Percentiles rank a stretch among this genome's conserved stretches.
phyloP scores from a whole-genome alignment of 2,113 vertebrate genomes.

The Dasyornis broadbenti region DNA sequence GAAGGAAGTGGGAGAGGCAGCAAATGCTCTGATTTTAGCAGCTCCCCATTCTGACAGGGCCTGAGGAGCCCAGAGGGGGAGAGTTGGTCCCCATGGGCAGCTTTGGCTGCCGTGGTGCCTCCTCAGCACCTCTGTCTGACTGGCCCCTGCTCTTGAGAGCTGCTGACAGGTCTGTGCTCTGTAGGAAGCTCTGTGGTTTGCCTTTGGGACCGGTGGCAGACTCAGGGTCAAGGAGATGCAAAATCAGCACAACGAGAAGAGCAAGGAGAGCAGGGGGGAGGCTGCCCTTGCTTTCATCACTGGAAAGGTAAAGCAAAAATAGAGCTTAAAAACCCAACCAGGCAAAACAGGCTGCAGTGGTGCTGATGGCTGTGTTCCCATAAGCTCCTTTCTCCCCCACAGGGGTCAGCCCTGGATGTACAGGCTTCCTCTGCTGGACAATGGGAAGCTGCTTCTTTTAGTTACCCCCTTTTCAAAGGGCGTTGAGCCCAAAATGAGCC shows the following conservation, averaged over 20 bases:
- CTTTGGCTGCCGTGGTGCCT: neutral
- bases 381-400: neutral
- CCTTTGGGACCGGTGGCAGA: neutral
- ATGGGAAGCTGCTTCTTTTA: constrained; percentile 36
- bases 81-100: neutral
- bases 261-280: neutral
- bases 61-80: neutral
- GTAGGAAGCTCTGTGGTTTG: neutral
- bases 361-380: constrained; percentile 3
- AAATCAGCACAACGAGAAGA: constrained; percentile 46
- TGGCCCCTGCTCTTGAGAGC: constrained; percentile 8
- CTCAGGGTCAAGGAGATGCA: constrained; percentile 41
- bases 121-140: constrained; percentile 17
- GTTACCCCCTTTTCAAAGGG: constrained; percentile 40
- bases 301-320: constrained; percentile 58
- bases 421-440: constrained; percentile 17
- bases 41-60: neutral
- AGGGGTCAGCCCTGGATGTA: neutral
- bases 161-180: constrained; percentile 28
- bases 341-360: constrained; percentile 22
- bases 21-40: neutral
- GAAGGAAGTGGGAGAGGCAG: neutral
- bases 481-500: constrained; percentile 3
- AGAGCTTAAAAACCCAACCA: constrained; percentile 43
- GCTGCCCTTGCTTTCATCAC: constrained; percentile 51